These are phyloP conservation scores for Tethea ocularis DNA, from an alignment of 2,888 invertebrate genomes.

Conservation along the genomic window DNA sequence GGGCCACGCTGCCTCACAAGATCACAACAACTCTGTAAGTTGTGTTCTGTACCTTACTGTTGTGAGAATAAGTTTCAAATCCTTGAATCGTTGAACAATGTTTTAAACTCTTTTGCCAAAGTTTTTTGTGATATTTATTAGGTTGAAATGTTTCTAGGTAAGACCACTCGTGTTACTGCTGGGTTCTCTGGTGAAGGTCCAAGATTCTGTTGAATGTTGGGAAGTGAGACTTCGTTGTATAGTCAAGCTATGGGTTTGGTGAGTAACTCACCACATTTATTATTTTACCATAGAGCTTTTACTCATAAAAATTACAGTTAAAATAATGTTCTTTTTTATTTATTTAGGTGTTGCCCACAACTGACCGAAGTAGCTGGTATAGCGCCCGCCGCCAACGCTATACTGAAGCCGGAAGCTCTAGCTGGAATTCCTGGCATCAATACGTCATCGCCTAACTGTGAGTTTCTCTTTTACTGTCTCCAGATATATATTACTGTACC, in stretches of 20 bases:
- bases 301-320: no score
- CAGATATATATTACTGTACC: no score
- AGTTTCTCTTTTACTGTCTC: conserved; percentile 60
- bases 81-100: neutral
- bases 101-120: neutral
- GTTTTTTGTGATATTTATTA: neutral
- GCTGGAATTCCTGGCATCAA: conserved; percentile 72
- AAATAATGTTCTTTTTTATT: conserved; percentile 10
- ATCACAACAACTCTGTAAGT: conserved; percentile 78
- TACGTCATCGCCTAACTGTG: conserved; percentile 74
- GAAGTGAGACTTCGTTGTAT: conserved; percentile 95
- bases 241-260: conserved; percentile 90
- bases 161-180: conserved; percentile 95
- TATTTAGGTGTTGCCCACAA: conserved; percentile 75
- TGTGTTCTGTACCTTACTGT: neutral
- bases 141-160: conserved; percentile 72
- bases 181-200: conserved; percentile 94
- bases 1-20: conserved; percentile 88
- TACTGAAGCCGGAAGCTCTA: conserved; percentile 68
- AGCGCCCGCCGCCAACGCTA: conserved; percentile 66
- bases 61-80: neutral
- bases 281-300: no score
- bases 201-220: conserved; percentile 94
- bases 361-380: conserved; percentile 77
- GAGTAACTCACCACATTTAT: conserved; percentile 32